These are phyloP conservation scores for Cydia strobilella DNA, from an alignment of 1,140 invertebrate genomes.

Conservation along the genomic window DNA sequence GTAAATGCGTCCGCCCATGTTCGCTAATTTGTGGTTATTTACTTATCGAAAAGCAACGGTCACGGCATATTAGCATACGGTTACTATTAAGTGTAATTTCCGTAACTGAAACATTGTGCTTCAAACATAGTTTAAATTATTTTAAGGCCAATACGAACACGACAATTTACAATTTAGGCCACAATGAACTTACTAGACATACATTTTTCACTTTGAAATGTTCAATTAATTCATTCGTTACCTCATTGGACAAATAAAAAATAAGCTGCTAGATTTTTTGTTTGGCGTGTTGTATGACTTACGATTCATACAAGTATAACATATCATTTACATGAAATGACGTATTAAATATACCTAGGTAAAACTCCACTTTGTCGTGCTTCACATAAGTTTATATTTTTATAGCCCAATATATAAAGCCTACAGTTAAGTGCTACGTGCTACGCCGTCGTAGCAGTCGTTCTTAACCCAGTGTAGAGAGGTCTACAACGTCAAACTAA, in stretches of 20 bases:
- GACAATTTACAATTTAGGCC: background rate
- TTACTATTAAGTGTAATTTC: conserved; percentile 10
- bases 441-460: background rate
- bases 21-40: conserved; percentile 20
- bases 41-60: conserved; percentile 6
- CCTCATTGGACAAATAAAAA: no score
- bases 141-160: background rate
- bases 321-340: background rate
- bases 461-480: background rate
- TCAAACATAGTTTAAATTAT: background rate
- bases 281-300: background rate
- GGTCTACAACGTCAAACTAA: no score
- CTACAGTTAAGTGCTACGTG: background rate
- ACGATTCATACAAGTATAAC: background rate
- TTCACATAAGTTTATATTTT: background rate
- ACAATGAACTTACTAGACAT: background rate
- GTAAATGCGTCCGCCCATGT: conserved; percentile 8
- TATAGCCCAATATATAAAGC: background rate
- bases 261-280: no score
- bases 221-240: no score
- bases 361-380: background rate
- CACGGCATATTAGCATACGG: conserved; percentile 22
- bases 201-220: no score
- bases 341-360: background rate
- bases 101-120: conserved; percentile 7